Evolutionary conservation across 92 coral and sea anemone genomes (phyloP), one percentile per base, ranked within the genome.

Genomic region (Heliopora coerulea): DNA sequence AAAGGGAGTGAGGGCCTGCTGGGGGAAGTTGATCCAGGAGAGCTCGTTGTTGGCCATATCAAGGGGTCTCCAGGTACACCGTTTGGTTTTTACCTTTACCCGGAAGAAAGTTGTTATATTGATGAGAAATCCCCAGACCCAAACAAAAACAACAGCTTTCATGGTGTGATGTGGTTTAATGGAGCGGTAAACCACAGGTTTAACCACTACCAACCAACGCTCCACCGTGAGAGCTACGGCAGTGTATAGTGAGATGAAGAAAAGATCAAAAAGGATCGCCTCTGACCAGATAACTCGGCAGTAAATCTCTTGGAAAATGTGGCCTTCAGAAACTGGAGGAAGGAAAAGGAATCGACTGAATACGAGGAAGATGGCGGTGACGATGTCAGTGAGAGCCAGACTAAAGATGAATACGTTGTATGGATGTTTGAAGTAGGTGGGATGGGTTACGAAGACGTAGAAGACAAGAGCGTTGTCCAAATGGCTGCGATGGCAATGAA

Each of bases 321-420:
- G 14, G 69, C 75, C 19, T 82, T 37, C 73, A 2, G 89, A 87
- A 14, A 67, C 54, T 34, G 83, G 79, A 15, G 74, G 74, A 11
- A 83, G 34, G 60, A 83, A 89, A 26, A 88, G 61, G 74, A 81
- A 87, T 3, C 88, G 79, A 0, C 88, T 89, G 50, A 88, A 62
- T 44, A 90, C 77, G 41, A 90, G 64, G 32, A 88, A 82, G 39
- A 90, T 73, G 1, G 89, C 90, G 4, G 97, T 76, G 27, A 88
- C 33, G 33, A 87, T 73, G 68, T 90, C 97, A 3, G 91, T 85
- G 33, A 90, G 59, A 41, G 88, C 91, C 35, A 90, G 79, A 26
- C 88, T 82, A 25, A 90, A 82, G 10, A 90, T 84, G 7, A 88
- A 79, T 7, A 90, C 66, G 62, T 85, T 88, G 72, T 87, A 90